A percentile compares a stretch with the other conserved stretches of the same genome.
phyloP scores from a whole-genome alignment of 2,113 vertebrate species.

The Halichoeres trimaculatus region DNA sequence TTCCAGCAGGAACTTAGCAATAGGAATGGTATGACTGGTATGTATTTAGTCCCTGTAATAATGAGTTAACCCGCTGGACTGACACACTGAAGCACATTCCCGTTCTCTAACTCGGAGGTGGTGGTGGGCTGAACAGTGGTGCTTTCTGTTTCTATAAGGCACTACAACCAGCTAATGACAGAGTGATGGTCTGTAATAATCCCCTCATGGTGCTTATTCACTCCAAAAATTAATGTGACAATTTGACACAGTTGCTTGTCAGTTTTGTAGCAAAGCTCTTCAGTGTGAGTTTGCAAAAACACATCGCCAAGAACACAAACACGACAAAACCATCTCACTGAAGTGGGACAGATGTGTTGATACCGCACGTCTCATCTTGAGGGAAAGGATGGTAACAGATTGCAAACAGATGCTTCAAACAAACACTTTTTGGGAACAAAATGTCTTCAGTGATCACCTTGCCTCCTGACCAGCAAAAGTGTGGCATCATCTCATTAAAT shows the following conservation, averaged over 20 bases:
- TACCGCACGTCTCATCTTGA: neutral
- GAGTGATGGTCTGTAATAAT: constrained; percentile 20
- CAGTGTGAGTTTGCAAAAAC: constrained; percentile 1
- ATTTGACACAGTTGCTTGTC: neutral
- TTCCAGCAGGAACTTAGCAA: constrained; percentile 12
- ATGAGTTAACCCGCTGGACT: constrained; percentile 12
- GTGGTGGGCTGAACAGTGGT: constrained; percentile 30
- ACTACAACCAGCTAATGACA: constrained; percentile 39
- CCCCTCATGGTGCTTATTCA: constrained; percentile 32
- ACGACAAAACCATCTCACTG: neutral
- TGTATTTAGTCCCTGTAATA: constrained; percentile 28
- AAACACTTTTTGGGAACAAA: constrained; percentile 33
- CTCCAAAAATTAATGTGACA: neutral
- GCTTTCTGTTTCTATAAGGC: constrained; percentile 40
- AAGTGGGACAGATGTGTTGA: constrained; percentile 9
- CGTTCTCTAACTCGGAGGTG: constrained; percentile 18
- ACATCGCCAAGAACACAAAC: constrained; percentile 9
- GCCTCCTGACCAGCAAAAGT: constrained; percentile 24
- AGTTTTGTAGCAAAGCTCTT: constrained; percentile 11
- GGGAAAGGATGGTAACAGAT: neutral
- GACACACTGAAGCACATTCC: constrained; percentile 42
- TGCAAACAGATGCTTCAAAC: neutral
- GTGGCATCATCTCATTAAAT: constrained; percentile 57
- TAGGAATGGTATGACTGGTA: constrained; percentile 26
- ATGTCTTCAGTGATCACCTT: constrained; percentile 10